Base-by-base conservation (phyloP, 2,113 vertebrate genomes). In the Zosterops hypoxanthus region DNA sequence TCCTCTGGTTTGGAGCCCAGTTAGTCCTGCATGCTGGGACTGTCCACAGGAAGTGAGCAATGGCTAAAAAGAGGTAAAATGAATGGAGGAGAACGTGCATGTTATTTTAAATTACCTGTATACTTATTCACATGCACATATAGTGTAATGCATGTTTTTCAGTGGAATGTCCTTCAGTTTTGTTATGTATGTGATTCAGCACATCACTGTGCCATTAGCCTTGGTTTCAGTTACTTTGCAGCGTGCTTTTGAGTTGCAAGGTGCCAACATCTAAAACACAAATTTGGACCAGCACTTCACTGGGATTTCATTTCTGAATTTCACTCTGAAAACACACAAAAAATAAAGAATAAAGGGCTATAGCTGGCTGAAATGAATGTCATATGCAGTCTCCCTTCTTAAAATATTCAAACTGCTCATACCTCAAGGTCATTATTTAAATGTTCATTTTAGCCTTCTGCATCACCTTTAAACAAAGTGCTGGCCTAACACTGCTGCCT, bases 391-490 rank as follows among this genome's bases (percentile, higher is more conserved):
- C 49, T 88, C 42, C 26, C 77, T 86, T 85, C 76, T 87, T 94
- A 89, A 90, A 91, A 93, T 82, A 91, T 82, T 94, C 82, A 89
- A 94, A 91, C 82, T 49, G 17, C n/a, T 85, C 68, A 70, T 89
- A 63, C 36, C 61, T 93, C 83, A 86, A 90, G 88, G 82, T 96
- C 3, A 0, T 86, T 83, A 90, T 88, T 90, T 95, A 92, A 94
- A 94, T 86, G 90, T 65, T 82, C 93, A 46, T 90, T 86, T 96
- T 92, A 92, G 93, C 72, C 69, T 92, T 92, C 72, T 83, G 53
- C 36, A 60, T 86, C 80, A 92, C 71, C 56, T 90, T 96, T 96
- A 90, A 94, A 83, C 21, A 79, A 76, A 82, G 57, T 2, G 0
- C 64, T 57, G 76, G 76, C 25, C 22, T 49, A 86, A 88, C 29